Conservation (phyloP, 2,888 invertebrate genomes). For the Tridacna crocea region DNA sequence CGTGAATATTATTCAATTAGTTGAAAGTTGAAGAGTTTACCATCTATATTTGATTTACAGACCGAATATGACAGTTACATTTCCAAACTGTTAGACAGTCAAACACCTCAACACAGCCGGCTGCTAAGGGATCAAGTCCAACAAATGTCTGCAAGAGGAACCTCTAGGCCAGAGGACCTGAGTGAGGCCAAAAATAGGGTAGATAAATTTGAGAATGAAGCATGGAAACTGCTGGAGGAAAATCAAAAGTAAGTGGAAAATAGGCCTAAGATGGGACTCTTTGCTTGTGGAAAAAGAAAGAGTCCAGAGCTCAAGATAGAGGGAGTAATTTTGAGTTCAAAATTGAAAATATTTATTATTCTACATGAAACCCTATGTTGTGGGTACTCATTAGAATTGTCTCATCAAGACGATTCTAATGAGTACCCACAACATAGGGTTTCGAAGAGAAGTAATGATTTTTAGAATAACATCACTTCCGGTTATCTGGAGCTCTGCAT, state of each 20-base stretch:
- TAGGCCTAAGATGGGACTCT: not conserved
- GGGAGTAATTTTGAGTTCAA: too few species aligned
- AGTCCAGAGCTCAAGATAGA: not conserved
- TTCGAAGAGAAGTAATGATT: too few species aligned
- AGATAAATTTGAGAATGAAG: conserved; percentile 71
- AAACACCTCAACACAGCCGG: conserved; percentile 76
- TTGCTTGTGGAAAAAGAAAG: not conserved
- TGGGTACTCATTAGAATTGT: too few species aligned
- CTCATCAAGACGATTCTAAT: too few species aligned
- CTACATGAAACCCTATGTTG: too few species aligned
- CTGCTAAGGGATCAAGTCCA: conserved; percentile 79
- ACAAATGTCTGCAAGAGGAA: conserved; percentile 76
- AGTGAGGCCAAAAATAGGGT: conserved; percentile 71
- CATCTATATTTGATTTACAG: conserved; percentile 56
- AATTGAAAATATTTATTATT: too few species aligned
- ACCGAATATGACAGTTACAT: conserved; percentile 83
- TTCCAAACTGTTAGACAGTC: conserved; percentile 77
- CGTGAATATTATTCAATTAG: too few species aligned
- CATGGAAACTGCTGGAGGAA: conserved; percentile 68
- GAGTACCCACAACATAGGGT: too few species aligned
- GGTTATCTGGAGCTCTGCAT: too few species aligned
- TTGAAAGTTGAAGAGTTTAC: not conserved
- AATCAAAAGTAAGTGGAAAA: conserved; percentile 72
- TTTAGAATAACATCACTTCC: too few species aligned
- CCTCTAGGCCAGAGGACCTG: conserved; percentile 75